phyloP scores from a whole-genome alignment of 1,140 invertebrate species.

The Macrocentrus cingulum region DNA sequence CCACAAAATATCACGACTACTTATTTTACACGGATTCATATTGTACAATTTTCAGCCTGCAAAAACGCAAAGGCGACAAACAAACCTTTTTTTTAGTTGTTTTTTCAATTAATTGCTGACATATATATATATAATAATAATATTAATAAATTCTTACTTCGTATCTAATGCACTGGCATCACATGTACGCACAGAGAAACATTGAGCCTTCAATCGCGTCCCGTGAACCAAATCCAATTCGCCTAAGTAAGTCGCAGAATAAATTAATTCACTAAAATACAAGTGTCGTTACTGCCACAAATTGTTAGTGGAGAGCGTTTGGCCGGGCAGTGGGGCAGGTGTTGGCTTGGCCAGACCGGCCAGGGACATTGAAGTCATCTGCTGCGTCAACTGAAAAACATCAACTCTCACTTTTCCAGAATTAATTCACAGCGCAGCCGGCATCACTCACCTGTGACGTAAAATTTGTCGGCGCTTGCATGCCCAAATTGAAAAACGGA shows the following conservation, averaged over 20 bases:
- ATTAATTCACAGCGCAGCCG: neutral
- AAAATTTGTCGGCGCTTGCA: slow-evolving; percentile 37
- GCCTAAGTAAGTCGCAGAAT: slow-evolving; percentile 36
- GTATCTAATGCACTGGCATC: too few species aligned
- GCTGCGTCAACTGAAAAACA: slow-evolving; percentile 59
- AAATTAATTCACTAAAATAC: slow-evolving; percentile 32
- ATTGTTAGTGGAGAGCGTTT: slow-evolving; percentile 61
- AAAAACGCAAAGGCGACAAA: neutral
- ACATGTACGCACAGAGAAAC: too few species aligned
- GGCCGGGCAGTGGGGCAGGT: slow-evolving; percentile 44
- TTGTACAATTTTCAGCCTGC: neutral
- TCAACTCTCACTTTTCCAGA: slow-evolving; percentile 1
- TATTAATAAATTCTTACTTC: too few species aligned
- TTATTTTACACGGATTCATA: neutral
- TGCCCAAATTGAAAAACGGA: slow-evolving; percentile 54
- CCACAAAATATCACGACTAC: neutral
- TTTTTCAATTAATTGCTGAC: neutral
- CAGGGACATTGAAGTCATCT: slow-evolving; percentile 62
- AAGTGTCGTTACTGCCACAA: slow-evolving; percentile 59
- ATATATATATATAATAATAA: too few species aligned
- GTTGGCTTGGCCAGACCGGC: slow-evolving; percentile 47
- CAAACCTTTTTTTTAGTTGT: neutral
- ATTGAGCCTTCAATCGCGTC: neutral
- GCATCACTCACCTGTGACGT: slow-evolving; percentile 38
- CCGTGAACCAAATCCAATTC: slow-evolving; percentile 32